Evolutionary conservation across 1,140 invertebrate genomes (phyloP).

Genomic region (Asobara japonica): DNA sequence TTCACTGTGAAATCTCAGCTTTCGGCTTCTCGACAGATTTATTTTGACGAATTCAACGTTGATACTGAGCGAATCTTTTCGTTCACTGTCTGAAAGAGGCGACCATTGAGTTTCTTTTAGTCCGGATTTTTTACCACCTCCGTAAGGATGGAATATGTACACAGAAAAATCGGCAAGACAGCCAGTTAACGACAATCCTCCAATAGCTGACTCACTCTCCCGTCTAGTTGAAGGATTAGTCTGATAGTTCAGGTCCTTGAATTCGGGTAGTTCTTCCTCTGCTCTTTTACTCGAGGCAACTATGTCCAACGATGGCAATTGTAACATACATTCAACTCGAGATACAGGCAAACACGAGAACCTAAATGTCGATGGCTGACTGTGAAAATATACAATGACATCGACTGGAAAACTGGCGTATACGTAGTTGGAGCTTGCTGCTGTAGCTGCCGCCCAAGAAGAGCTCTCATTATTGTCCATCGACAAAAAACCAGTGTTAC

Average conservation of each 20-base stretch:
- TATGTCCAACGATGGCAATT: constrained; percentile 93
- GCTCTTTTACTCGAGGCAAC: constrained; percentile 91
- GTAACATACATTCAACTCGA: constrained; percentile 94
- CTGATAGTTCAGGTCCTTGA: constrained; percentile 66
- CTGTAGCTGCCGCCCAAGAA: constrained; percentile 60
- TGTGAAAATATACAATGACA: constrained; percentile 98
- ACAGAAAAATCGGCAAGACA: constrained; percentile 96
- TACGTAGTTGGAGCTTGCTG: constrained; percentile 79
- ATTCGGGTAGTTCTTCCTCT: constrained; percentile 77
- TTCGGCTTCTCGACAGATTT: constrained; percentile 88
- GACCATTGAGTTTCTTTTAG: constrained; percentile 87
- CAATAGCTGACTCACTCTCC: constrained; percentile 74
- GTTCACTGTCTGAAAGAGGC: constrained; percentile 85
- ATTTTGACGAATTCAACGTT: constrained; percentile 98
- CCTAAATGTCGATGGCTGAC: constrained; percentile 93
- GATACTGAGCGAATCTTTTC: constrained; percentile 94
- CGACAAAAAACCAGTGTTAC: constrained; percentile 50
- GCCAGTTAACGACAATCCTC: constrained; percentile 92
- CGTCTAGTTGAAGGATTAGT: constrained; percentile 37
- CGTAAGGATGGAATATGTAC: constrained; percentile 98
- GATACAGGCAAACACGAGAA: constrained; percentile 97
- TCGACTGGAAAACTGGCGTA: constrained; percentile 97
- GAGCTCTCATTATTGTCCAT: constrained; percentile 61
- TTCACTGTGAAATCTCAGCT: constrained; percentile 79
- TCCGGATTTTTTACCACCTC: constrained; percentile 85